A percentile compares a stretch with the other conserved stretches of the same genome.
Conservation (phyloP, 2,113 vertebrate genomes). For the Dasypus novemcinctus region DNA sequence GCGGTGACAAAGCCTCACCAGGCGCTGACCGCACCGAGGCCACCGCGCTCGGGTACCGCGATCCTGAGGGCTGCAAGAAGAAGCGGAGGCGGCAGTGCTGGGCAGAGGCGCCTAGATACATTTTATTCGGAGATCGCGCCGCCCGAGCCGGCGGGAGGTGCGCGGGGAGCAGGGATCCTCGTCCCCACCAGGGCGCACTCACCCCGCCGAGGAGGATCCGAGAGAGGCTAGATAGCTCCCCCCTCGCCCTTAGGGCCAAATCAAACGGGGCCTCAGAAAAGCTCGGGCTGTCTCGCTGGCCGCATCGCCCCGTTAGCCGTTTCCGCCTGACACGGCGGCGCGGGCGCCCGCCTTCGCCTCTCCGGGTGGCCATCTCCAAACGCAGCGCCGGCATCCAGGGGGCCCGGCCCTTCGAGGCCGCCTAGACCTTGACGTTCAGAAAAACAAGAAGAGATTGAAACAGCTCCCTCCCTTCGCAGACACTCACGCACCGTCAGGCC, state of each 20-base stretch:
- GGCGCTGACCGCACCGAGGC: neutral
- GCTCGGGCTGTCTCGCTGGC: constrained; percentile 49
- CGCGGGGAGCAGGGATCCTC: neutral
- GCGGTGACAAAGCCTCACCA: neutral
- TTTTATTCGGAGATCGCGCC: constrained; percentile 65
- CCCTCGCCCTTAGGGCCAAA: constrained; percentile 30
- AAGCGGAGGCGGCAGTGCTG: constrained; percentile 29
- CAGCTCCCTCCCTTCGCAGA: constrained; percentile 75
- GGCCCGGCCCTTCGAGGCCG: neutral
- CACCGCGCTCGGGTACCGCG: neutral
- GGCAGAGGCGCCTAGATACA: constrained; percentile 31
- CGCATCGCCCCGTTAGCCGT: constrained; percentile 49
- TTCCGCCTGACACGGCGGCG: constrained; percentile 12
- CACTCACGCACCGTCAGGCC: constrained; percentile 78
- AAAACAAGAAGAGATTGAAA: constrained; percentile 78
- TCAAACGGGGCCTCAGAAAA: constrained; percentile 17
- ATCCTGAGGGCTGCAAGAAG: constrained; percentile 33
- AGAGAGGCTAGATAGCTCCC: neutral
- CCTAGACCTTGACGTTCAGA: constrained; percentile 79
- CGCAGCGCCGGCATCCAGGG: neutral
- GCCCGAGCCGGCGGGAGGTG: neutral
- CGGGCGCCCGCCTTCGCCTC: neutral
- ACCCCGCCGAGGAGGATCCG: neutral
- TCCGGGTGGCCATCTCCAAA: constrained; percentile 62
- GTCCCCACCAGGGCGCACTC: neutral